Evolutionary conservation across 2,113 vertebrate species (phyloP).

Genomic region (Takifugu bimaculatus): DNA sequence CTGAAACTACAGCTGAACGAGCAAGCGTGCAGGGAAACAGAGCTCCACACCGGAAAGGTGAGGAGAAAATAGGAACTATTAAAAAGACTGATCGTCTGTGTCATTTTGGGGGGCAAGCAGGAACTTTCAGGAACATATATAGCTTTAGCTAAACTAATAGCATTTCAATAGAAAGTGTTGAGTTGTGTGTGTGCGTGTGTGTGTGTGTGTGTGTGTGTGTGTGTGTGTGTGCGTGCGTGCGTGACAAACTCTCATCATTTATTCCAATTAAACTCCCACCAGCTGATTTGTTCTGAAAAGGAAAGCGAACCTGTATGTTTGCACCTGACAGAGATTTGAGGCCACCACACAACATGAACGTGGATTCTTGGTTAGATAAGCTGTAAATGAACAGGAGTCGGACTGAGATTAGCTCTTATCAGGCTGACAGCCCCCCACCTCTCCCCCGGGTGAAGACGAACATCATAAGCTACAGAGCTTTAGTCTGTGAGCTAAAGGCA

Average conservation of each 20-base stretch:
- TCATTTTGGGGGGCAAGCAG: too few species aligned
- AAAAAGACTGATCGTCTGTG: too few species aligned
- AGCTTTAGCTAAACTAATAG: too few species aligned
- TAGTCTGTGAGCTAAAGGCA: constrained; percentile 39
- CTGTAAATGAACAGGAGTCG: constrained; percentile 51
- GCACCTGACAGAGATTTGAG: constrained; percentile 8
- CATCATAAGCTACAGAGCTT: constrained; percentile 51
- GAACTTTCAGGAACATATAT: too few species aligned
- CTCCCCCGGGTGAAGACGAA: constrained; percentile 16
- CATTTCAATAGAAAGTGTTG: too few species aligned
- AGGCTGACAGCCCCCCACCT: constrained; percentile 22
- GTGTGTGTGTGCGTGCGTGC: not conserved
- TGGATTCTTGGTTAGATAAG: constrained; percentile 32
- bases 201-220: not conserved
- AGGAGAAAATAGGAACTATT: too few species aligned
- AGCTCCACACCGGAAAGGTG: too few species aligned
- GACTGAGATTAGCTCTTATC: constrained; percentile 51
- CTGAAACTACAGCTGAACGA: too few species aligned
- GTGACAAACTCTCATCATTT: constrained; percentile 16
- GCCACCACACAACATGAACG: constrained; percentile 30
- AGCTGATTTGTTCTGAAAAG: constrained; percentile 52
- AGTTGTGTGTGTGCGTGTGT: too few species aligned
- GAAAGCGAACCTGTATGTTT: constrained; percentile 38
- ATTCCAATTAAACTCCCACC: constrained; percentile 51
- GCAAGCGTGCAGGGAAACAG: too few species aligned